Evolutionary conservation across 2,888 invertebrate genomes (phyloP), one percentile per base, ranked within the genome.

Genomic region (Drosophila suboccidentalis): DNA sequence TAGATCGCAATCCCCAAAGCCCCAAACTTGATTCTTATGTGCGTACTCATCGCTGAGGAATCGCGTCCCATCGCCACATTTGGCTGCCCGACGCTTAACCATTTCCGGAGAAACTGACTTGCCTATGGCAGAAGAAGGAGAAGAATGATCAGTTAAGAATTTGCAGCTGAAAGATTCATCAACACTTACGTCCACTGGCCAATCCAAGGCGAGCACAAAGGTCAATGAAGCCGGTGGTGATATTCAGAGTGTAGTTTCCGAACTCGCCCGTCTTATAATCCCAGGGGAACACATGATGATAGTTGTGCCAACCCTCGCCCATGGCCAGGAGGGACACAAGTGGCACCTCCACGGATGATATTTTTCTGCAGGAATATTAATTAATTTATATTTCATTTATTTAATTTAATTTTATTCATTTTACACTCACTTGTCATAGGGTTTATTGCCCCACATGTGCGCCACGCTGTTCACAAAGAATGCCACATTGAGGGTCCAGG

Each of bases 401-500:
- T n/a, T n/a, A n/a, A n/a, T n/a, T n/a, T n/a, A n/a, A n/a, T n/a
- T n/a, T n/a, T n/a, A n/a, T n/a, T n/a, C 1, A 19, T 1, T 22
- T 26, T 26, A 26, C n/a, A 92, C 94, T 92, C 90, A 96, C 96
- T 94, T 96, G 93, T 98, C 98, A 90, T 98, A 98, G 0, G 98
- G 98, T 90, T 95, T 96, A 82, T 95, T 95, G n/a, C 98, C 98
- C 95, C 96, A 98, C 94, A 97, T 95, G 91, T 98, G 98, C 0
- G 98, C 98, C 11, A 97, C 96, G 91, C 97, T 98, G 92, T 98
- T 98, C n/a, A 98, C 98, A 86, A 96, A 95, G 94, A 97, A 99
- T 1, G 98, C 98, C 78, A 97, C 96, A 93, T 99, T 97, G 9
- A 99, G 94, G 0, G 96, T 97, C 75, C 96, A 94, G 59, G 96